Percentiles rank a stretch among this genome's conserved stretches.
phyloP scores from a whole-genome alignment of 2,888 invertebrate species.

The Conus canariensis region DNA sequence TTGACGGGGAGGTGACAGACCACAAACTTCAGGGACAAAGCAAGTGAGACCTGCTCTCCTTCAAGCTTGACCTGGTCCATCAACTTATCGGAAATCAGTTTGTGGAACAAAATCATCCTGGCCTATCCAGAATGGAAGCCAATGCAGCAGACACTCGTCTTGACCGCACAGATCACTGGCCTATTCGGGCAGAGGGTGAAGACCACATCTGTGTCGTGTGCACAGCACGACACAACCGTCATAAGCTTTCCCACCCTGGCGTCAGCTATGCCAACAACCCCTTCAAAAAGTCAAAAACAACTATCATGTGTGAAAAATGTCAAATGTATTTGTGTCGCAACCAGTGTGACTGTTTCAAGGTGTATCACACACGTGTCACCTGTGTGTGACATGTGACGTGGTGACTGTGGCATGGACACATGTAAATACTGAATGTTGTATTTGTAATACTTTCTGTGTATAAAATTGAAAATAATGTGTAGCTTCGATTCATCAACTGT shows the following conservation, averaged over 20 bases:
- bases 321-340: too few species aligned
- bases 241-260: neutral
- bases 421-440: too few species aligned
- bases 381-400: too few species aligned
- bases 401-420: too few species aligned
- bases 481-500: too few species aligned
- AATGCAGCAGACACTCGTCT: neutral
- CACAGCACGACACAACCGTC: neutral
- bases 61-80: conserved; percentile 18
- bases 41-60: neutral
- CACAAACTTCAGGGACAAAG: conserved; percentile 50
- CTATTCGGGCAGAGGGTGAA: neutral
- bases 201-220: conserved; percentile 19
- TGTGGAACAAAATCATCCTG: neutral
- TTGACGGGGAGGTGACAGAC: conserved; percentile 58
- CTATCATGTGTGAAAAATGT: too few species aligned
- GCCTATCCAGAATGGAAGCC: neutral
- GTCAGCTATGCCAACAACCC: neutral
- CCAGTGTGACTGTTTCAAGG: too few species aligned
- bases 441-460: too few species aligned
- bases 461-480: too few species aligned
- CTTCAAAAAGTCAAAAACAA: neutral
- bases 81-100: neutral
- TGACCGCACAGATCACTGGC: neutral
- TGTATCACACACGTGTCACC: too few species aligned